Percentiles rank a stretch among this genome's conserved stretches.
Evolutionary conservation across 2,888 invertebrate species (phyloP).

Genomic region (Eupsilia transversa): DNA sequence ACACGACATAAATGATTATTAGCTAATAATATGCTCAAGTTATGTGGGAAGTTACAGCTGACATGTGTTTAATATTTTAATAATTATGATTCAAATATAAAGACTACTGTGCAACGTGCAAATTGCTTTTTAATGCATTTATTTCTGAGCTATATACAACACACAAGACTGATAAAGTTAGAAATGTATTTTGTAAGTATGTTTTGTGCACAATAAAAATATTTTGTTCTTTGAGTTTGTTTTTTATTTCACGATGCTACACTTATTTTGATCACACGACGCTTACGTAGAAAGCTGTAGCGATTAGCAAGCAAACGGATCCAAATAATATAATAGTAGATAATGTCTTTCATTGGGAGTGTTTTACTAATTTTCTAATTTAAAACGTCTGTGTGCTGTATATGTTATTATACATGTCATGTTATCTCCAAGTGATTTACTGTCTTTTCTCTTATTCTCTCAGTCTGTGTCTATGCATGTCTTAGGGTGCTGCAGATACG

Average conservation of each 20-base stretch:
- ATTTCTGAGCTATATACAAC: slow-evolving; percentile 89
- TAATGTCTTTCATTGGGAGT: slow-evolving; percentile 46
- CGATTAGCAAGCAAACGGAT: slow-evolving; percentile 85
- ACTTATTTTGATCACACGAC: slow-evolving; percentile 62
- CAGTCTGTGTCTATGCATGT: slow-evolving; percentile 78
- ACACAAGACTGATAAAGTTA: slow-evolving; percentile 90
- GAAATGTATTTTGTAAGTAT: slow-evolving; percentile 87
- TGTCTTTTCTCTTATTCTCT: slow-evolving; percentile 76
- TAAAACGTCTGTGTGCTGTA: slow-evolving; percentile 87
- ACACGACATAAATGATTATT: slow-evolving; percentile 11
- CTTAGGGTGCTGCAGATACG: slow-evolving; percentile 72
- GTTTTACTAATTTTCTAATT: slow-evolving; percentile 56
- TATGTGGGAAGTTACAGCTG: slow-evolving; percentile 78
- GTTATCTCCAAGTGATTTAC: slow-evolving; percentile 50
- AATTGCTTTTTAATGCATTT: slow-evolving; percentile 87
- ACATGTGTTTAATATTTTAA: slow-evolving; percentile 70
- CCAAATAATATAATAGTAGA: slow-evolving; percentile 57
- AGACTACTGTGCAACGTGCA: slow-evolving; percentile 70
- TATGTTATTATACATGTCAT: slow-evolving; percentile 71
- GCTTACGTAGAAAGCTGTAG: slow-evolving; percentile 63
- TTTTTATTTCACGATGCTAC: slow-evolving; percentile 80
- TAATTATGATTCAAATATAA: slow-evolving; percentile 70
- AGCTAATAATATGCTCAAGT: slow-evolving; percentile 76
- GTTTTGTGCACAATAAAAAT: slow-evolving; percentile 90
- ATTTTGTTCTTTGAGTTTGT: slow-evolving; percentile 84